phyloP scores from a whole-genome alignment of 2,113 vertebrate species.

The pig (Sus scrofa) region DNA sequence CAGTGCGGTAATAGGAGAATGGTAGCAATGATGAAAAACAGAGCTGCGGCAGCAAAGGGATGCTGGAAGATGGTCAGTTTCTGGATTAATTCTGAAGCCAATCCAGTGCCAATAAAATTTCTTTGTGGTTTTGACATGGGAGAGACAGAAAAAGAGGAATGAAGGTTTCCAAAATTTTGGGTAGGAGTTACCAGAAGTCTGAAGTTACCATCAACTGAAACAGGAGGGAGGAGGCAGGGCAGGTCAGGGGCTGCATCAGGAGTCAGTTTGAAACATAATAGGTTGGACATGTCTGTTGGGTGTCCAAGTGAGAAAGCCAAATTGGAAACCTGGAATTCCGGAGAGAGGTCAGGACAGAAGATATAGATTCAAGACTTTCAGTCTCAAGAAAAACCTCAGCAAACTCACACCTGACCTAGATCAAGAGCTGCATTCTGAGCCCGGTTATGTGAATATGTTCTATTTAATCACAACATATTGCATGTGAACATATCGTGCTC shows the following conservation, averaged over 20 bases:
- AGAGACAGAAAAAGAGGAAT: background rate
- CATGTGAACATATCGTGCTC: background rate
- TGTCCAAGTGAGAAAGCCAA: background rate
- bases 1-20: background rate
- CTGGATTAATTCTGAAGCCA: background rate
- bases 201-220: background rate
- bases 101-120: rapidly evolving
- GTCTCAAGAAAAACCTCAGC: background rate
- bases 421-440: no score
- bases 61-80: background rate
- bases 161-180: background rate
- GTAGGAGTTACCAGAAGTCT: background rate
- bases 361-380: rapidly evolving
- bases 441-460: rapidly evolving
- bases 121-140: background rate
- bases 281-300: background rate
- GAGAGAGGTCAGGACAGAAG: background rate
- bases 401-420: background rate
- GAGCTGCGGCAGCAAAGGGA: rapidly evolving
- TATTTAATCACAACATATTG: rapidly evolving
- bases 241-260: rapidly evolving
- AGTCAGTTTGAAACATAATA: background rate
- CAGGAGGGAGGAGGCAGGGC: no score
- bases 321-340: background rate
- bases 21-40: rapidly evolving